Evolutionary conservation across 2,797 vertebrate species (phyloP).

Genomic region (Rhinatrema bivittatum): DNA sequence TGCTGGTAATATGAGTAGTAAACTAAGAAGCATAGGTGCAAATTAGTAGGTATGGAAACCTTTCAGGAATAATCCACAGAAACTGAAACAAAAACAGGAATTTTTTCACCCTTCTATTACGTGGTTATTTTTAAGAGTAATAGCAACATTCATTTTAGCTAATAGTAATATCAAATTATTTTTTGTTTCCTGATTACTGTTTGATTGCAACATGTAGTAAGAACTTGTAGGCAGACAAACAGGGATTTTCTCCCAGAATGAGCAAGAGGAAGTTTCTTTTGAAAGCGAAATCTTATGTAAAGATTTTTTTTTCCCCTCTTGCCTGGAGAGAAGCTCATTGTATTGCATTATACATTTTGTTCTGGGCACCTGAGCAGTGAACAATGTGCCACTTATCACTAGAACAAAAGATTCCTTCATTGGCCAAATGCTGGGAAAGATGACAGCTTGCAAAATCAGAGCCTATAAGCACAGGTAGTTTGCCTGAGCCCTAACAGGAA

Average conservation of each 20-base stretch:
- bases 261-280: slow-evolving; percentile 37
- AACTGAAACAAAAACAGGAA: too few relatives aligned
- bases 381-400: slow-evolving; percentile 66
- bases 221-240: slow-evolving; percentile 20
- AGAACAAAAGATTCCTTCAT: slow-evolving; percentile 74
- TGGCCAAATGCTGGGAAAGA: slow-evolving; percentile 47
- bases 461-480: slow-evolving; percentile 51
- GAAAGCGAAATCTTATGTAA: slow-evolving; percentile 51
- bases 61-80: too few relatives aligned
- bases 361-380: slow-evolving; percentile 64
- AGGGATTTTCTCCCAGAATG: slow-evolving; percentile 23
- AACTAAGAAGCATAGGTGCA: too few relatives aligned
- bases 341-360: slow-evolving; percentile 53
- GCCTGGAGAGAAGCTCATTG: slow-evolving; percentile 54
- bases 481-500: slow-evolving; percentile 54
- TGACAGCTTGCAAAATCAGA: slow-evolving; percentile 61
- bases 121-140: too few relatives aligned
- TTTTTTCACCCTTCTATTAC: too few relatives aligned
- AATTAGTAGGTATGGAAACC: too few relatives aligned
- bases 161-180: too few relatives aligned
- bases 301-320: slow-evolving; percentile 7
- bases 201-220: neutral
- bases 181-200: too few relatives aligned
- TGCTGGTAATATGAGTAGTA: too few relatives aligned
- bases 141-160: too few relatives aligned